Base-by-base conservation (phyloP, 2,113 vertebrate genomes). In the Hippocampus abdominalis region DNA sequence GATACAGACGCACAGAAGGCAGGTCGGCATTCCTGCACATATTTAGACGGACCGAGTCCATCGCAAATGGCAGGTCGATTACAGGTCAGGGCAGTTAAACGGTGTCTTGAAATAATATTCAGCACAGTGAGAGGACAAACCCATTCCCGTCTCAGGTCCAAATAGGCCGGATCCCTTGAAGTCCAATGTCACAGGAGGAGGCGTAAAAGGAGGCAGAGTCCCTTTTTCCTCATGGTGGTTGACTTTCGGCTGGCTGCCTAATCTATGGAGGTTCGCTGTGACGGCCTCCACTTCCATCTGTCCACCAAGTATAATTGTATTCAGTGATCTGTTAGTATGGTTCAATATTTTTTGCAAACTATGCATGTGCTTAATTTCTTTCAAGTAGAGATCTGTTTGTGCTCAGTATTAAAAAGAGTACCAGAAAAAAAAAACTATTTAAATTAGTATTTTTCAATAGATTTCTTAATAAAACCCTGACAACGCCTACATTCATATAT, bases 1-100 rank as follows among this genome's bases (percentile, higher is more conserved):
- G 0, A 94, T 84, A 72, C 93, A 96, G 44, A 93, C 87, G 49
- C 94, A 95, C 42, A 92, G 75, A 66, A 89, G 83, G 73, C 94
- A 95, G 65, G 92, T 92, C 53, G 93, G 91, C 83, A 92, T 87
- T 6, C 73, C 95, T 95, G 83, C 32, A 75, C 29, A 59, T 6
- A 49, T 13, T 59, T 12, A 15, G 21, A 53, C 20, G 18, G 32
- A 36, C 1, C 29, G 39, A 39, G 32, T 10, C 7, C 8, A 61
- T 20, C 21, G 10, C 51, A n/a, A 8, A 4, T 3, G 21, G 20
- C 60, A 21, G 8, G 16, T 20, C 16, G 21, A 36, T 3, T 36
- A 39, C 4, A 11, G 18, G 18, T 44, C 6, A 42, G 39, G 13
- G n/a, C 40, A 44, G 3, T 11, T 42, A 23, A 32, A 48, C 5